These are phyloP conservation scores for Brachystomella parvula DNA, from an alignment of 1,140 invertebrate genomes.

Conservation along the genomic window DNA sequence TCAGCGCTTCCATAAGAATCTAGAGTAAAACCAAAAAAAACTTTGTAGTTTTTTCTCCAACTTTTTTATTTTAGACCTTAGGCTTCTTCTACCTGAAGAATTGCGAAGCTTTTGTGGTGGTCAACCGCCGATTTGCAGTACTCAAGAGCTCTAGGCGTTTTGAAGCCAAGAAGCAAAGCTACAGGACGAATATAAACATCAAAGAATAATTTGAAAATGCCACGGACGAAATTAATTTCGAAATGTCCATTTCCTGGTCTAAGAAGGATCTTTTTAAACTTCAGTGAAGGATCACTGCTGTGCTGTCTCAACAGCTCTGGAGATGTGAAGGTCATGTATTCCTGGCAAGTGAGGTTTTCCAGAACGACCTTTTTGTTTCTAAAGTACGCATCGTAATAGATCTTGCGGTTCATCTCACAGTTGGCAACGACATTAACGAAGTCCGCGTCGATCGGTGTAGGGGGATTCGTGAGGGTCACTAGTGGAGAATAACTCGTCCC, in stretches of 20 bases:
- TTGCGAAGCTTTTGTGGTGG: background rate
- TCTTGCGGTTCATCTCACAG: too few relatives aligned
- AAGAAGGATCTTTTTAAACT: background rate
- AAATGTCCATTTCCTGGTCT: background rate
- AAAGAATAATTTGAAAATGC: conserved; percentile 7
- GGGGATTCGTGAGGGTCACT: too few relatives aligned
- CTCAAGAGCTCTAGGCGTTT: background rate
- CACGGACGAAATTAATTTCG: conserved; percentile 3
- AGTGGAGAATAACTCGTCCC: too few relatives aligned
- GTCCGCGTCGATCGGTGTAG: too few relatives aligned
- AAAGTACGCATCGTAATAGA: too few relatives aligned
- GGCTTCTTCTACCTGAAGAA: background rate
- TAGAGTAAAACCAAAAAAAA: too few relatives aligned
- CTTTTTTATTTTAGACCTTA: too few relatives aligned
- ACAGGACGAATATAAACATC: conserved; percentile 6
- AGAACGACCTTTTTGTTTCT: too few relatives aligned
- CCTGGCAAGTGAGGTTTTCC: too few relatives aligned
- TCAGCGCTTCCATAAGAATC: too few relatives aligned
- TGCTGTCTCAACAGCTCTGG: background rate
- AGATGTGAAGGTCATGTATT: background rate
- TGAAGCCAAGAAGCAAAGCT: background rate
- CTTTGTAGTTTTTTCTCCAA: too few relatives aligned
- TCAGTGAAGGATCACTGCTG: background rate
- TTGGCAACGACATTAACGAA: too few relatives aligned
- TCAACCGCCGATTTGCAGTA: background rate